phyloP scores from a whole-genome alignment of 2,888 invertebrate species.

The Yponomeuta plumbellus region DNA sequence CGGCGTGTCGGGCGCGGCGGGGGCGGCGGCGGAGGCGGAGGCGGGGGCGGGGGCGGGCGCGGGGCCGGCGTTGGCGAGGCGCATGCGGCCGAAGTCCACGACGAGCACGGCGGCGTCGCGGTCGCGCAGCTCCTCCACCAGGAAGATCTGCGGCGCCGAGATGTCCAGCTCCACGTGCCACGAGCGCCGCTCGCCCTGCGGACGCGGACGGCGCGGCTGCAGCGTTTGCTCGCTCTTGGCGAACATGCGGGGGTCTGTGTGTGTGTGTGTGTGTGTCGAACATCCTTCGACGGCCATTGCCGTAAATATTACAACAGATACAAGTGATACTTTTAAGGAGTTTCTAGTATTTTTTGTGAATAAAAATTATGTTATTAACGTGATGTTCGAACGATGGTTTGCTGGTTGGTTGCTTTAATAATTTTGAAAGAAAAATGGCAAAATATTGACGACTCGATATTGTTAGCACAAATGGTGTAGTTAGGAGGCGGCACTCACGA shows the following conservation, averaged over 20 bases:
- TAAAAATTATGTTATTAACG: no score
- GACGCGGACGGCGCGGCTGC: neutral
- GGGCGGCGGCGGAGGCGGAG: conserved; percentile 22
- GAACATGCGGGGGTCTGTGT: no score
- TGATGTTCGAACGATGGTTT: no score
- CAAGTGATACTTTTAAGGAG: no score
- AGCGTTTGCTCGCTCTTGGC: neutral
- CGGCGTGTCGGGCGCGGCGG: conserved; percentile 14
- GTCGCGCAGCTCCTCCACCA: conserved; percentile 88
- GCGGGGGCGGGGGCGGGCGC: conserved; percentile 23
- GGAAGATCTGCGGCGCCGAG: conserved; percentile 93
- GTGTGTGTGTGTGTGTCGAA: no score
- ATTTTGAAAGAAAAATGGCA: no score
- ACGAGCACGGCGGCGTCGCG: conserved; percentile 87
- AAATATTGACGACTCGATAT: no score
- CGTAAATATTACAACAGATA: no score
- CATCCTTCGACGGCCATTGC: no score
- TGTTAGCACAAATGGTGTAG: no score
- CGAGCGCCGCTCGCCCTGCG: conserved; percentile 79
- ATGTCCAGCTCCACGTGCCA: conserved; percentile 95
- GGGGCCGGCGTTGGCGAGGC: conserved; percentile 57
- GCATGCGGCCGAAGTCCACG: conserved; percentile 93
- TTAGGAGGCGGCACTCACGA: conserved; percentile 22
- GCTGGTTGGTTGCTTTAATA: no score
- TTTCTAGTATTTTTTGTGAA: no score